Evolutionary conservation across 2,888 invertebrate species (phyloP).

Genomic region (Lathronympha strigana): DNA sequence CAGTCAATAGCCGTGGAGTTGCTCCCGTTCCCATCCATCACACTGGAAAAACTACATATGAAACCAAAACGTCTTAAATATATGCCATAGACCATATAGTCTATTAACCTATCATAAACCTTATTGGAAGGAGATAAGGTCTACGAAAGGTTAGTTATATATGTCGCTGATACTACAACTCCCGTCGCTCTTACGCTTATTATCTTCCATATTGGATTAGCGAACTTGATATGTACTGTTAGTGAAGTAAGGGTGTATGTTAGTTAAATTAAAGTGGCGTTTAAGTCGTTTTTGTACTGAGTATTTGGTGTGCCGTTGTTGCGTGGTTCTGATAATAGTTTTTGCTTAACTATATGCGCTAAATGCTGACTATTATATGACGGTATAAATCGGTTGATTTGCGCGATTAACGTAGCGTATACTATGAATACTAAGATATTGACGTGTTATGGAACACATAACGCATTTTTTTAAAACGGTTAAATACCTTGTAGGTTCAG

Average conservation of each 20-base stretch:
- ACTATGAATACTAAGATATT: neutral
- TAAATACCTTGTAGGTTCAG: too few relatives aligned
- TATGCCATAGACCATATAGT: neutral
- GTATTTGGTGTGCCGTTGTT: slow-evolving; percentile 13
- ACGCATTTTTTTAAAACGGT: too few relatives aligned
- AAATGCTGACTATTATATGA: slow-evolving; percentile 11
- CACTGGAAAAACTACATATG: neutral
- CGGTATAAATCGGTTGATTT: neutral
- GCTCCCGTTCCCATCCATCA: slow-evolving; percentile 33
- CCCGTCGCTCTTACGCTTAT: neutral
- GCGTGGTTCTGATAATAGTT: slow-evolving; percentile 16
- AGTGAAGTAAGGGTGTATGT: neutral
- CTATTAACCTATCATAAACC: neutral
- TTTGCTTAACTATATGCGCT: slow-evolving; percentile 27
- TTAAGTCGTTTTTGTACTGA: neutral
- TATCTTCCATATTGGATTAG: neutral
- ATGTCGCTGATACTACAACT: neutral
- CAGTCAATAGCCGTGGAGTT: slow-evolving; percentile 33
- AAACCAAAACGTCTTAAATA: neutral
- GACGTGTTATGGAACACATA: too few relatives aligned
- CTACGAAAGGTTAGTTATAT: neutral
- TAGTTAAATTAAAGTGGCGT: neutral
- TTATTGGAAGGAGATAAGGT: neutral
- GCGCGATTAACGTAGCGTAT: neutral
- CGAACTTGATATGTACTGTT: neutral